Conservation (phyloP, 1,140 invertebrate species). For the Drosophila watanabei region DNA sequence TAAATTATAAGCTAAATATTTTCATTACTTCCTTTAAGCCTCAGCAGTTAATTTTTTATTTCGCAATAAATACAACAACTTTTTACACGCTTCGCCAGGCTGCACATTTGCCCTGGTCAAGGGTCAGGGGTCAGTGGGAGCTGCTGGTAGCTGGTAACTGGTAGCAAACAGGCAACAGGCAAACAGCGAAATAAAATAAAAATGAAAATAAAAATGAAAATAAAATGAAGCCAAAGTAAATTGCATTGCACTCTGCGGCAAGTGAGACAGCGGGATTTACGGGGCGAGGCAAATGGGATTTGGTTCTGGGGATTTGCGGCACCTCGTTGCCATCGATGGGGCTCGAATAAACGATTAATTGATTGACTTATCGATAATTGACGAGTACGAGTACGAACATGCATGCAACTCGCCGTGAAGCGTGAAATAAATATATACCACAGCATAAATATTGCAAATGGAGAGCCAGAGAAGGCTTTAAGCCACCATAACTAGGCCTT, state of each 20-base stretch:
- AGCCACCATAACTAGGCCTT: too few relatives aligned
- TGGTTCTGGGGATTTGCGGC: conserved; percentile 1
- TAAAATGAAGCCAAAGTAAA: conserved; percentile 6
- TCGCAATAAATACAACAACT: conserved; percentile 63
- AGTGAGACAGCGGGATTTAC: conserved; percentile 23
- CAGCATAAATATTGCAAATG: neutral
- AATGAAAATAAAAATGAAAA: conserved; percentile 1
- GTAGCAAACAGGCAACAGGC: conserved; percentile 9
- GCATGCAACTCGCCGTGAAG: neutral
- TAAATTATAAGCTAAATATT: neutral
- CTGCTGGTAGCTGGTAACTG: neutral
- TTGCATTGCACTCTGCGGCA: conserved; percentile 15
- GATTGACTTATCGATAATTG: conserved; percentile 49
- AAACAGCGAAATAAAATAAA: conserved; percentile 15
- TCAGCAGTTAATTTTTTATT: conserved; percentile 26
- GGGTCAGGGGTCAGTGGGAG: conserved; percentile 4
- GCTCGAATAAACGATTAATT: conserved; percentile 50
- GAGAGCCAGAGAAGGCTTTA: too few relatives aligned
- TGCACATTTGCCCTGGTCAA: neutral
- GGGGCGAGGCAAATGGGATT: neutral
- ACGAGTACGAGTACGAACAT: neutral
- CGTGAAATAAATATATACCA: conserved; percentile 6
- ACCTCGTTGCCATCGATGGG: conserved; percentile 6
- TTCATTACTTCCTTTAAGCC: neutral
- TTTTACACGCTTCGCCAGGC: conserved; percentile 49